Conservation (phyloP, 2,888 invertebrate genomes). For the Eilema caniola region DNA sequence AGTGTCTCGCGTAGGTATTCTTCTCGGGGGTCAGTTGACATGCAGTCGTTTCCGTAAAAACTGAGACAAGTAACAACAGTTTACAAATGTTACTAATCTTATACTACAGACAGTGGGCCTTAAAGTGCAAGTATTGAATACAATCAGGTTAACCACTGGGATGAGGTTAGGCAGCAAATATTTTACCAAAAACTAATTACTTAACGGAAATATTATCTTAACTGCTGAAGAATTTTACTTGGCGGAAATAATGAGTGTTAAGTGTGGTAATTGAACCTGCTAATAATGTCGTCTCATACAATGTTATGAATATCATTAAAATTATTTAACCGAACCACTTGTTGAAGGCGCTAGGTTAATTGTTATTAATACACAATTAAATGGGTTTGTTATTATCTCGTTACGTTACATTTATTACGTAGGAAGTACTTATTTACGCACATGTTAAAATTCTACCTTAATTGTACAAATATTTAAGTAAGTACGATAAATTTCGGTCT, state of each 20-base stretch:
- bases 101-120: neutral
- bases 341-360: conserved; percentile 8
- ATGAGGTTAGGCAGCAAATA: neutral
- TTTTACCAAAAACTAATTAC: neutral
- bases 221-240: conserved; percentile 21
- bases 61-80: neutral
- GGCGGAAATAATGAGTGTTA: conserved; percentile 17
- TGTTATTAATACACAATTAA: conserved; percentile 14
- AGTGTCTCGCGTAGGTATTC: too few relatives aligned
- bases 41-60: neutral
- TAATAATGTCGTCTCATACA: conserved; percentile 16
- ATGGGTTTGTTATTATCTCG: conserved; percentile 3
- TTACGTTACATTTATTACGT: conserved; percentile 10
- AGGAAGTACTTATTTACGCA: neutral
- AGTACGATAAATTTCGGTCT: too few relatives aligned
- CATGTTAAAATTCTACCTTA: neutral
- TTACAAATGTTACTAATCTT: too few relatives aligned
- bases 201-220: neutral
- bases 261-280: conserved; percentile 15
- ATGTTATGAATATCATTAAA: conserved; percentile 21
- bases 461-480: neutral
- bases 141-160: neutral
- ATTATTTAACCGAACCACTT: conserved; percentile 16
- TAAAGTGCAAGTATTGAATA: neutral
- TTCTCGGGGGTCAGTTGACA: neutral